Evolutionary conservation across 2,888 invertebrate genomes (phyloP).

Genomic region (Agonopterix subpropinquella): DNA sequence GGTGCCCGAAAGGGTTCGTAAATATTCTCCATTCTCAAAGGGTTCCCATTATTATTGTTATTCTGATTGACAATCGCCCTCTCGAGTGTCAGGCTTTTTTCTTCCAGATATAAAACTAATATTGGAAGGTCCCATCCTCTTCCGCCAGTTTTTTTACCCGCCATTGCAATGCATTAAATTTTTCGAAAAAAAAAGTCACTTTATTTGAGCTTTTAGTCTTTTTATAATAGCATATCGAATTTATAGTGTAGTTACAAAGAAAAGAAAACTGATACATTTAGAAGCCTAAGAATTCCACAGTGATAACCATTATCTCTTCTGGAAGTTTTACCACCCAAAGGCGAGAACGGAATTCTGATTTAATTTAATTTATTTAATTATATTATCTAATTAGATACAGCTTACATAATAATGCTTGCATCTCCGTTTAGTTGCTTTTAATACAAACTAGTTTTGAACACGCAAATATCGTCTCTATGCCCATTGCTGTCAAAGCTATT

Average conservation of each 20-base stretch:
- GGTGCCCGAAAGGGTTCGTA: constrained; percentile 68
- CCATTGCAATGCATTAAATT: constrained; percentile 50
- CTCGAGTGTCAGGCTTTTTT: constrained; percentile 66
- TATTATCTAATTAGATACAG: constrained; percentile 67
- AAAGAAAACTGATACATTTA: constrained; percentile 9
- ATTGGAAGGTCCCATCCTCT: constrained; percentile 74
- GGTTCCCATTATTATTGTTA: constrained; percentile 67
- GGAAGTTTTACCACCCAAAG: constrained; percentile 57
- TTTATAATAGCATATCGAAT: constrained; percentile 31
- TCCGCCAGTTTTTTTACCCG: constrained; percentile 64
- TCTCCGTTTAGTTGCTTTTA: constrained; percentile 46
- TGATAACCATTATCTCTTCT: constrained; percentile 38
- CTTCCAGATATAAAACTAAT: constrained; percentile 71
- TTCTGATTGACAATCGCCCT: constrained; percentile 65
- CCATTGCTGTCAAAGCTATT: constrained; percentile 21
- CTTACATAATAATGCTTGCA: constrained; percentile 57
- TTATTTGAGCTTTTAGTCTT: constrained; percentile 58
- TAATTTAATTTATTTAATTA: constrained; percentile 37
- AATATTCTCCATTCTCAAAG: constrained; percentile 49
- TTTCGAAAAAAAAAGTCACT: constrained; percentile 48
- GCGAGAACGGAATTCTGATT: constrained; percentile 43
- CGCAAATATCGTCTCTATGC: constrained; percentile 11
- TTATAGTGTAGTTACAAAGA: constrained; percentile 19
- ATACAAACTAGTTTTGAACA: constrained; percentile 16
- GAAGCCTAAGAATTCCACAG: constrained; percentile 18